Conservation (phyloP, 2,797 vertebrate species). For the Naso thynnoides region DNA sequence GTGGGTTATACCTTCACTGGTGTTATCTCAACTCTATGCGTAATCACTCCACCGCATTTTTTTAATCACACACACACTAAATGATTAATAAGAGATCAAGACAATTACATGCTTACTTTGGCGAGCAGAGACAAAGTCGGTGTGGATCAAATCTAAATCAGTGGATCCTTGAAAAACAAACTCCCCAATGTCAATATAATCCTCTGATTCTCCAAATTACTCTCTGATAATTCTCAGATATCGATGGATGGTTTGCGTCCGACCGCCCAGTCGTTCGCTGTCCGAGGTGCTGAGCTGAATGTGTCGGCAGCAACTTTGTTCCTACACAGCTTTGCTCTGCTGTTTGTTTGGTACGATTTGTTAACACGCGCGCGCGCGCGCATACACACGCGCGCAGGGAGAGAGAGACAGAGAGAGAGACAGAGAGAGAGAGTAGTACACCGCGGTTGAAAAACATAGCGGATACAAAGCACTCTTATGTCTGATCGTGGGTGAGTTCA, state of each 20-base stretch:
- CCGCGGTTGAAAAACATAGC: not conserved
- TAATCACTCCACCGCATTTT: not conserved
- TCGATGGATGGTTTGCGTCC: conserved; percentile 6
- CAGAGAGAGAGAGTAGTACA: not conserved
- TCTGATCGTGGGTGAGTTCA: not conserved
- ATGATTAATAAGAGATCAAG: conserved; percentile 2
- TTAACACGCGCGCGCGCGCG: too few relatives aligned
- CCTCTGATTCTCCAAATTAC: not conserved
- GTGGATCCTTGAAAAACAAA: not conserved
- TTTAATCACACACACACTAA: not conserved
- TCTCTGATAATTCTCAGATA: not conserved
- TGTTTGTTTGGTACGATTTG: conserved; percentile 8
- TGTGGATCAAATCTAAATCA: conserved; percentile 4
- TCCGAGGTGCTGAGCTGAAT: conserved; percentile 67
- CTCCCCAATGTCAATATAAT: not conserved
- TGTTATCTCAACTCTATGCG: not conserved
- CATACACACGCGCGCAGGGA: too few relatives aligned
- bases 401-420: conserved; percentile 8
- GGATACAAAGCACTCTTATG: not conserved
- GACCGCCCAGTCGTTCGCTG: conserved; percentile 40
- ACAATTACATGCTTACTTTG: conserved; percentile 45
- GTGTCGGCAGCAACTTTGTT: conserved; percentile 57
- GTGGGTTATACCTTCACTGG: not conserved
- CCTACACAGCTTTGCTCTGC: conserved; percentile 31
- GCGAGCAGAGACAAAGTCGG: conserved; percentile 12